A percentile compares a stretch with the other conserved stretches of the same genome.
phyloP scores from a whole-genome alignment of 53 echinoderm and acorn worm genomes.

The Arbacia lixula region DNA sequence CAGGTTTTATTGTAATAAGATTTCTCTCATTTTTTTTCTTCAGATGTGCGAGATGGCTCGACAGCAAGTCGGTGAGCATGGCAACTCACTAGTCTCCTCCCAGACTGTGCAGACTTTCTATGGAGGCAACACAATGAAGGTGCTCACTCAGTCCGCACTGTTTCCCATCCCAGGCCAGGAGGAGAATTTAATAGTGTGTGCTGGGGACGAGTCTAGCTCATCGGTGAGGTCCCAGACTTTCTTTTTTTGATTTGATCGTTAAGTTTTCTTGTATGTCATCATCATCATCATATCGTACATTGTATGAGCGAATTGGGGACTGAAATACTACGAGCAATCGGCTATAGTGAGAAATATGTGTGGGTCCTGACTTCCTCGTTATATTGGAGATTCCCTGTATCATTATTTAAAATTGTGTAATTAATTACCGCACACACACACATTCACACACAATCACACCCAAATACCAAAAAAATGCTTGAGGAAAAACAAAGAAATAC shows the following conservation, averaged over 20 bases:
- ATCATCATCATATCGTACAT: no score
- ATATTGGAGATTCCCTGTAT: no score
- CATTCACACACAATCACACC: neutral
- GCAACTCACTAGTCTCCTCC: conserved; percentile 63
- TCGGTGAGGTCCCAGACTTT: conserved; percentile 79
- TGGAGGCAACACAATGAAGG: conserved; percentile 94
- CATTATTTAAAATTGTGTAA: no score
- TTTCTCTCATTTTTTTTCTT: neutral
- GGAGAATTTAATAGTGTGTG: conserved; percentile 74
- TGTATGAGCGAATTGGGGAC: neutral
- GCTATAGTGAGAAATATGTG: no score
- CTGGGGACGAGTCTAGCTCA: conserved; percentile 89
- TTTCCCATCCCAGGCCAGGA: conserved; percentile 65
- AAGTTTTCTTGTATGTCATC: no score
- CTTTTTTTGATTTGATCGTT: no score
- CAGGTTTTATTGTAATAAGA: neutral
- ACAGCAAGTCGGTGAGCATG: conserved; percentile 29
- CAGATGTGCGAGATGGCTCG: conserved; percentile 88
- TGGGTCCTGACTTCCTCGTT: no score
- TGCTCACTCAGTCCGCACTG: conserved; percentile 79
- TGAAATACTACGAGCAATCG: no score
- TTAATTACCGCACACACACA: neutral
- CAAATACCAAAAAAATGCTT: no score
- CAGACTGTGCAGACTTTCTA: conserved; percentile 88
- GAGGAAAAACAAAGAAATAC: no score